Percentiles rank a stretch among this genome's conserved stretches.
Conservation (phyloP, 2,113 vertebrate species). For the Xiphophorus maculatus region DNA sequence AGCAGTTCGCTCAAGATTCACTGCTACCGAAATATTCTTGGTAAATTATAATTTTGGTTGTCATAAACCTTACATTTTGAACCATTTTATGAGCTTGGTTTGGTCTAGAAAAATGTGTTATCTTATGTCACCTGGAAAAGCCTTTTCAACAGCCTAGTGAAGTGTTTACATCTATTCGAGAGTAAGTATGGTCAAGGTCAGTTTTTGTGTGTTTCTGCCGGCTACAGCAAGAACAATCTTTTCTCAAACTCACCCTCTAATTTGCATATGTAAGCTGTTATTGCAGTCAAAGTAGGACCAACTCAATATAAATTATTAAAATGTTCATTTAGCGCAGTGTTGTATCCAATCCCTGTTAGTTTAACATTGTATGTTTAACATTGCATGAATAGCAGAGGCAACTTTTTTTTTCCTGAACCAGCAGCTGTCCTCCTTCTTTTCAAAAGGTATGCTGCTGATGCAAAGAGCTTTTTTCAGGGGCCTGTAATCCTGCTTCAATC, state of each 20-base stretch:
- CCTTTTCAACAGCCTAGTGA: no score
- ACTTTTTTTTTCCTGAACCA: constrained; percentile 48
- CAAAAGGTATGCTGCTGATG: constrained; percentile 74
- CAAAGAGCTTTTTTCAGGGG: constrained; percentile 76
- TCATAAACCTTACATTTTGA: neutral
- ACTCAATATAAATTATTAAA: neutral
- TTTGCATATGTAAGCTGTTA: neutral
- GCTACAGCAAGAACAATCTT: neutral
- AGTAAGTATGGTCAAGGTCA: neutral
- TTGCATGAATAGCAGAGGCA: constrained; percentile 10
- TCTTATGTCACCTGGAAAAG: neutral
- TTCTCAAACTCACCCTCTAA: neutral
- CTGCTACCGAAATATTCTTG: neutral
- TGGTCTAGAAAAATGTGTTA: neutral
- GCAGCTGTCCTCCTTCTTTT: constrained; percentile 58
- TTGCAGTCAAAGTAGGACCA: neutral
- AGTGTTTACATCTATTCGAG: no score
- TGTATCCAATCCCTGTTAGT: neutral
- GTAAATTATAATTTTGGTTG: neutral
- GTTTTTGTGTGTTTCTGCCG: neutral
- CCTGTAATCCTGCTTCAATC: constrained; percentile 82
- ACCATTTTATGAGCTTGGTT: neutral
- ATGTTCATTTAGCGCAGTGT: neutral
- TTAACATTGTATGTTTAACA: neutral
- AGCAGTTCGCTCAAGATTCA: neutral